Evolutionary conservation across 92 coral and sea anemone species (phyloP), one percentile per base, ranked within the genome.

Genomic region (Meandrina meandrites): DNA sequence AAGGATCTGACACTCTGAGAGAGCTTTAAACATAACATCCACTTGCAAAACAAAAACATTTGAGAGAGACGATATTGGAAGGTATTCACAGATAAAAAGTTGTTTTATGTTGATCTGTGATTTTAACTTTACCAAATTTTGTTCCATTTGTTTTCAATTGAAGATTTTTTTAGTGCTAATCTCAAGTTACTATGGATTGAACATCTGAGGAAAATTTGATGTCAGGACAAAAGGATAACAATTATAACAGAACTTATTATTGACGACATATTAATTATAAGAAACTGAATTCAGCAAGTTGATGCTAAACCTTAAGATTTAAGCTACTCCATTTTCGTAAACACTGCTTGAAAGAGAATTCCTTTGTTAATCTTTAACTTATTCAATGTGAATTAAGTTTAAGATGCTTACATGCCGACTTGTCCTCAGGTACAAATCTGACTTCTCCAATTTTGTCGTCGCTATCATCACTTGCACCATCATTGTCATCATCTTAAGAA

Each of bases 391-490:
- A 28, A 28, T 28, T 27, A 28, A 66, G 11, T 66, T 66, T 27
- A 9, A 8, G 32, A 5, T 10, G 27, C 96, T 57, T 92, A 97
- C 99, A 90, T 28, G 92, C 84, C 62, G 89, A 76, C 88, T 93
- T 97, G 94, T 95, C 94, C 47, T 93, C 94, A 2, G 99, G 99
- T 22, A 97, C 98, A 92, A 97, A 97, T 90, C 99, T 91, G 58
- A 97, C 90, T 90, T 97, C 99, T 66, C 94, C 94, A 87, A 96
- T 79, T 71, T 85, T 89, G 17, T 58, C 87, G 51, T 92, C 92
- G 73, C 93, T 95, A 32, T 96, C 99, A 89, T 97, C 99, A 84
- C 89, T 89, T 79, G 67, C 86, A 48, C 71, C 81, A 64, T 89
- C 96, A 54, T 84, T 88, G 22, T 34, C 86, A 37, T 87, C 62